Evolutionary conservation across 2,797 vertebrate genomes (phyloP), one percentile per base, ranked within the genome.

Genomic region (Parambassis ranga): DNA sequence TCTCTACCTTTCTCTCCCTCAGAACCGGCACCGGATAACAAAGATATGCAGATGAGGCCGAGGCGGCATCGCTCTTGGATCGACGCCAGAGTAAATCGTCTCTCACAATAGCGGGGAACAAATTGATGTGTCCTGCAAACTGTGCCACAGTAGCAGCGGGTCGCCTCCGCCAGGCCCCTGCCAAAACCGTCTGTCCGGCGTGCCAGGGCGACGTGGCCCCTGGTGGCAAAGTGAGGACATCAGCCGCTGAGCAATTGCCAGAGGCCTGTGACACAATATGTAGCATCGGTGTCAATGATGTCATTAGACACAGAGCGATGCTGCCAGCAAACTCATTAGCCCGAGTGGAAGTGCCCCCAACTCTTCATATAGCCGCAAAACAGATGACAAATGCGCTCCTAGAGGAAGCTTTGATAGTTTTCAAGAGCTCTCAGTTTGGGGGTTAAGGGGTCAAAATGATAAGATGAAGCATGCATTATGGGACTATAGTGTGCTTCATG

Each of bases 11-110:
- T 72, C 51, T 53, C 44, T 36, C 59, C 49, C 59, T 81, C 76
- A 93, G 92, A 95, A 94, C 93, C 94, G 14, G 66, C 77, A 80
- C 74, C 93, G 87, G 94, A 96, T 95, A 95, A 97, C 96, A 98
- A 96, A 98, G 96, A 95, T 95, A 96, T 98, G 95, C 93, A 96
- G 96, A 98, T 98, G 87, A 93, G 92, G 91, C 88, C 78, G 87
- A 87, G 49, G 63, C 43, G 62, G 53, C 26, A 65, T n/a, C 57
- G 92, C 91, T 92, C 93, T n/a, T 96, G 96, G 95, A 94, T 75
- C 85, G 43, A 79, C 81, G 95, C 96, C 96, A 96, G 92, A 85
- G 90, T n/a, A 79, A 92, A 93, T 91, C 89, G 91, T 89, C 92
- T 92, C 93, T 92, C 91, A 94, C 94, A 95, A 94, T 94, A 89